Base-by-base conservation (phyloP, 2,888 invertebrate species). In the Hemicrepidius hirtus region DNA sequence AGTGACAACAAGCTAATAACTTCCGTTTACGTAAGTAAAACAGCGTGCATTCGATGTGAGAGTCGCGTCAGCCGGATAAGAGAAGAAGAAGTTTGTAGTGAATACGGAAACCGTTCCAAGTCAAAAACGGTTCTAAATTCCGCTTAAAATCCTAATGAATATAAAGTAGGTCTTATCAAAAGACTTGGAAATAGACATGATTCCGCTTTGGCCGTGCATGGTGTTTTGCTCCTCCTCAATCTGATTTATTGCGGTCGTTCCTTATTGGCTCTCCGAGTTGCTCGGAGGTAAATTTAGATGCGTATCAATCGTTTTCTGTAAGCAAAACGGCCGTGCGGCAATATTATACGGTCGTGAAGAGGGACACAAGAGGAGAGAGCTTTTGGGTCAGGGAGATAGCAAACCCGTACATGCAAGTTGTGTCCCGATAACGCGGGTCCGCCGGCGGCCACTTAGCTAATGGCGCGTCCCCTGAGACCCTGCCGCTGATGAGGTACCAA, bases 381-480 rank as follows among this genome's bases (percentile, higher is more conserved):
- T 53, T 63, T 71, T 68, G 67, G 75, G 74, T 66, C 71, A 68
- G 75, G 66, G 73, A 72, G 75, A 76, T 77, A 74, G 73, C 59
- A 59, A 67, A 40, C 65, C n/a, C 68, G 63, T 71, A 64, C 64
- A 73, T 70, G 73, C 67, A 73, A 71, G 71, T 74, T 71, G 62
- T 60, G 66, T 69, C 66, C 62, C 63, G 66, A 71, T 75, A 71
- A 75, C 66, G 68, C 70, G 66, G 75, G 67, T 66, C 68, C 46
- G 76, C 76, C 76, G 78, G 68, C 70, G 67, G 73, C 76, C 79
- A 79, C 80, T 81, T 81, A 80, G 79, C 79, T 81, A 81, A 81
- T 81, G 78, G 80, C 67, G 75, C 70, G 71, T 77, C 78, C 78
- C 77, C 62, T 46, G 79, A 74, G 78, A 74, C 73, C 73, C 67